Conservation (phyloP, 1,140 invertebrate genomes). For the Lepidurus apus region DNA sequence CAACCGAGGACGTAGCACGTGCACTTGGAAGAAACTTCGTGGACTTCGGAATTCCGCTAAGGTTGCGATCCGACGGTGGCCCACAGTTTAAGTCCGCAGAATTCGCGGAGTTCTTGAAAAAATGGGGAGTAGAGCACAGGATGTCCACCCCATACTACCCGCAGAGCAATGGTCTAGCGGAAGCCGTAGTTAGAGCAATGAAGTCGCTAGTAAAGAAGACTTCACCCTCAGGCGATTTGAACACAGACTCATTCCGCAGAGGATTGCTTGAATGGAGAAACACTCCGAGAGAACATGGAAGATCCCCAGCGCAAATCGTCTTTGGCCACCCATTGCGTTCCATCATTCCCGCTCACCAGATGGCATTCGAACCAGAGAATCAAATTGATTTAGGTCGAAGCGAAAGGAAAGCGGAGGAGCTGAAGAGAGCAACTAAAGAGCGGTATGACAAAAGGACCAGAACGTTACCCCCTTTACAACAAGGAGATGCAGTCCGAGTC, state of each 20-base stretch:
- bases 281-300: slow-evolving; percentile 19
- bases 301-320: slow-evolving; percentile 33
- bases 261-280: slow-evolving; percentile 32
- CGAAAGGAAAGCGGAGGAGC: neutral
- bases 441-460: neutral
- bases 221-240: slow-evolving; percentile 24
- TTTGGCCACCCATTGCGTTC: slow-evolving; percentile 29
- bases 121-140: slow-evolving; percentile 33
- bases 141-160: slow-evolving; percentile 34
- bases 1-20: too few relatives aligned
- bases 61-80: too few relatives aligned
- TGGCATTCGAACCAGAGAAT: slow-evolving; percentile 4
- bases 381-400: neutral
- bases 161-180: slow-evolving; percentile 44
- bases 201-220: slow-evolving; percentile 44
- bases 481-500: slow-evolving; percentile 17
- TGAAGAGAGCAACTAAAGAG: slow-evolving; percentile 1
- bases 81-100: too few relatives aligned
- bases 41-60: too few relatives aligned
- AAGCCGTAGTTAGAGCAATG: slow-evolving; percentile 43
- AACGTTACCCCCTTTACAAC: neutral
- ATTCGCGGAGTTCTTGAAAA: slow-evolving; percentile 44
- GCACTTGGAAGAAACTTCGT: too few relatives aligned
- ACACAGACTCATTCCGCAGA: neutral
- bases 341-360: slow-evolving; percentile 30